Conservation (phyloP, 2,888 invertebrate species). For the Lithosia quadra region DNA sequence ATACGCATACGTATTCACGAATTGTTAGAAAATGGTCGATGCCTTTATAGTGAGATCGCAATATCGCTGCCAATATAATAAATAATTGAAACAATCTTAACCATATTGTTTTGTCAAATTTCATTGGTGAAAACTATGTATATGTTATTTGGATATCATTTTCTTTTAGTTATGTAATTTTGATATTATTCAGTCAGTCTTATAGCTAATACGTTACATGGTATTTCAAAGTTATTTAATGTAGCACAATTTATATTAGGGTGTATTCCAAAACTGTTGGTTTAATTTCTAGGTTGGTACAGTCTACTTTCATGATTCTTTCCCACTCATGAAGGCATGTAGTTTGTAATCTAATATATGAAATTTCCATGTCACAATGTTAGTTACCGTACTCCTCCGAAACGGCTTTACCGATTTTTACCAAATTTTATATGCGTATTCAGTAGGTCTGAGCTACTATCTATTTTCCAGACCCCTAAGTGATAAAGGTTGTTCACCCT, state of each 20-base stretch:
- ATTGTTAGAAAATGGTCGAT: constrained; percentile 14
- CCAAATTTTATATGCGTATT: no score
- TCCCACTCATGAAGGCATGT: no score
- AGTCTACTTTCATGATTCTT: no score
- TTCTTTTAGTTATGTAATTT: constrained; percentile 26
- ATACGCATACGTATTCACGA: not conserved
- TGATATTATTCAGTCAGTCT: constrained; percentile 52
- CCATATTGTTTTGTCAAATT: constrained; percentile 12
- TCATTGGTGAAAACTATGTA: not conserved
- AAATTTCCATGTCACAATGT: no score
- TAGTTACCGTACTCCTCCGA: no score
- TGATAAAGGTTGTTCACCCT: no score
- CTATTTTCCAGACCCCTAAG: no score
- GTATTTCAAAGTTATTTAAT: not conserved
- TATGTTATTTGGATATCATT: constrained; percentile 12
- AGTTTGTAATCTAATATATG: no score
- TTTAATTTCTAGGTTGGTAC: not conserved
- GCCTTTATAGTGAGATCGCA: constrained; percentile 39
- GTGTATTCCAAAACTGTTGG: not conserved
- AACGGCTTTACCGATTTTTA: no score
- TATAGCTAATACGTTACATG: constrained; percentile 42
- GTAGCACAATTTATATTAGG: not conserved
- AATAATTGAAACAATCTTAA: constrained; percentile 23
- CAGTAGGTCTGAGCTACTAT: no score
- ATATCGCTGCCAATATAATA: constrained; percentile 29